Evolutionary conservation across 2,113 vertebrate species (phyloP), one percentile per base, ranked within the genome.

Genomic region (Serinus canaria): DNA sequence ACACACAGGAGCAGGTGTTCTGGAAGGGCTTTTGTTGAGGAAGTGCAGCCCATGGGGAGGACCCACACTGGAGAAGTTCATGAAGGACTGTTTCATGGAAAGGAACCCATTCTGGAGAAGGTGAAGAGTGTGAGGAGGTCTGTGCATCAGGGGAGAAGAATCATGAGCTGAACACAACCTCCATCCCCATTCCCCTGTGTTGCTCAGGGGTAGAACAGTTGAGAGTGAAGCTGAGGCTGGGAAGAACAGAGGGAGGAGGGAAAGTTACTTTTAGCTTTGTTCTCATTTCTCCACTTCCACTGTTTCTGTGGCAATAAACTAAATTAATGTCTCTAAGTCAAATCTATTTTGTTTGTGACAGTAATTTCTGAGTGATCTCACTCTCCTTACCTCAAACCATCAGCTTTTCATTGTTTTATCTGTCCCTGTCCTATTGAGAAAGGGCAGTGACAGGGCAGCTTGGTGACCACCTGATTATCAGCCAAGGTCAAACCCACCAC

Each of bases 1-100:
- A 23, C 39, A 35, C 15, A 31, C 12, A 12, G 15, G 33, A 55
- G 4, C 12, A 66, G 33, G 15, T 44, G 30, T 66, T 30, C 60
- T 80, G 62, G 33, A 16, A 67, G 33, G 33, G 25, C 3, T 56
- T 31, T 56, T 56, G 27, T 10, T 52, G 52, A 83, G 66, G 46
- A 31, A 41, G 27, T 39, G 27, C 22, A 55, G 41, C 19, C 50
- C 2, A 0, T 31, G 27, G 15, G 33, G 30, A 80, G 13, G 13
- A 78, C 3, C 1, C 28, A 37, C 9, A 1, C 0, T 21, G 12
- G 15, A 66, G 23, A n/a, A 49, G 4, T n/a, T 56, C 0, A 0
- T 37, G 15, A 28, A 37, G 20, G 11, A 50, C 5, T 31, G 3
- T 35, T 25, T 35, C 8, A 19, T 11, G 8, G 28, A 11, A 81